Percentiles rank a stretch among this genome's conserved stretches.
phyloP scores from a whole-genome alignment of 2,797 vertebrate genomes.

The Pseudotriccus pelzelni region DNA sequence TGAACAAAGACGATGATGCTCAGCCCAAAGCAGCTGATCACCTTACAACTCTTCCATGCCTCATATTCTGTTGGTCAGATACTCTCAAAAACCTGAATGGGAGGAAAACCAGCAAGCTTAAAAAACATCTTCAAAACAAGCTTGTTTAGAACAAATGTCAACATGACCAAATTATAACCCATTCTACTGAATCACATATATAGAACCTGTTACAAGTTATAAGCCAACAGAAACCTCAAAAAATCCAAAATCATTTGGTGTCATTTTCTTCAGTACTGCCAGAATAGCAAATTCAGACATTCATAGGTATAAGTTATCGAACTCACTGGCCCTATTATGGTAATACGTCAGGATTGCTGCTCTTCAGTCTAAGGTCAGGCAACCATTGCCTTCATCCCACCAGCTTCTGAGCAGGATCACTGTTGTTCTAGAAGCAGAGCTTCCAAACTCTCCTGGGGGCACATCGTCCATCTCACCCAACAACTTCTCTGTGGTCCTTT shows the following conservation, averaged over 20 bases:
- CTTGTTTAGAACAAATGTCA: not conserved
- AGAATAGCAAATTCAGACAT: not conserved
- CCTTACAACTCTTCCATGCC: conserved; percentile 74
- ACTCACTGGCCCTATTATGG: not conserved
- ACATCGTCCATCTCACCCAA: not conserved
- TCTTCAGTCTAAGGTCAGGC: not conserved
- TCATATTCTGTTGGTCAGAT: conserved; percentile 52
- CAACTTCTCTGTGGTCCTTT: not conserved
- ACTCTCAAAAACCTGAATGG: conserved; percentile 56
- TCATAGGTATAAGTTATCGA: not conserved
- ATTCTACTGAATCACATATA: not conserved
- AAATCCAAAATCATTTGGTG: not conserved
- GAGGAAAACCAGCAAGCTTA: not conserved
- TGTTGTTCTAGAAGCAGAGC: not conserved
- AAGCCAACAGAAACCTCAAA: not conserved
- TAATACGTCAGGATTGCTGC: not conserved
- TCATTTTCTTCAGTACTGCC: not conserved
- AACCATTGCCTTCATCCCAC: not conserved
- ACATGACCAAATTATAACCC: not conserved
- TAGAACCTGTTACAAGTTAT: not conserved
- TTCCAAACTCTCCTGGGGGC: not conserved
- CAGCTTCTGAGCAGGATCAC: not conserved
- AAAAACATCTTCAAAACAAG: not conserved
- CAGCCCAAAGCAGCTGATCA: conserved; percentile 39
- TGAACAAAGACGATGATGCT: conserved; percentile 20